Evolutionary conservation across 2,113 vertebrate species (phyloP).

Genomic region (Theristicus caerulescens): DNA sequence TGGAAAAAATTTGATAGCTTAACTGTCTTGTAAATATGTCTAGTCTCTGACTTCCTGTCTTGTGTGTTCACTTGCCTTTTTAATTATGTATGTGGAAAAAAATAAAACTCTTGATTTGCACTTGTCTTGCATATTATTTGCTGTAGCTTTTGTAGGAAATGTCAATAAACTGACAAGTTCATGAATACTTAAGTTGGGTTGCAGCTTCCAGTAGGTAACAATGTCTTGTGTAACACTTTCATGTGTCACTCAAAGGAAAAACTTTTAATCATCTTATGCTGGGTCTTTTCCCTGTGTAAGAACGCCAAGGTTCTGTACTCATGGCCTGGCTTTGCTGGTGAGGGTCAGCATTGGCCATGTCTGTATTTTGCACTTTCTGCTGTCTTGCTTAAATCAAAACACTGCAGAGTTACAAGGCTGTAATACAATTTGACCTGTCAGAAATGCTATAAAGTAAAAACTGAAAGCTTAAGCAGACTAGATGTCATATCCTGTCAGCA

Average conservation of each 20-base stretch:
- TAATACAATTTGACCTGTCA: not conserved
- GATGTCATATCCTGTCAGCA: not conserved
- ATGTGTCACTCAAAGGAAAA: not conserved
- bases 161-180: not conserved
- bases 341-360: too few relatives aligned
- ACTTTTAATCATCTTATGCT: rapidly evolving
- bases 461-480: not conserved
- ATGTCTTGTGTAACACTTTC: not conserved
- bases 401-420: not conserved
- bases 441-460: not conserved
- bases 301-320: rapidly evolving
- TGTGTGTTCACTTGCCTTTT: constrained; percentile 12
- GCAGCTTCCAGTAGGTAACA: not conserved
- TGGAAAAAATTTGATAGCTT: constrained; percentile 54
- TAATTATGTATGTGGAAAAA: constrained; percentile 23
- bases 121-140: not conserved
- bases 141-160: not conserved
- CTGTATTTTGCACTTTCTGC: not conserved
- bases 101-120: constrained; percentile 27
- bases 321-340: not conserved
- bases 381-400: not conserved
- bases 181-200: not conserved
- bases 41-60: not conserved
- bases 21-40: constrained; percentile 40
- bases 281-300: not conserved